phyloP scores from a whole-genome alignment of 1,140 invertebrate genomes.

The Trichoplusia ni region DNA sequence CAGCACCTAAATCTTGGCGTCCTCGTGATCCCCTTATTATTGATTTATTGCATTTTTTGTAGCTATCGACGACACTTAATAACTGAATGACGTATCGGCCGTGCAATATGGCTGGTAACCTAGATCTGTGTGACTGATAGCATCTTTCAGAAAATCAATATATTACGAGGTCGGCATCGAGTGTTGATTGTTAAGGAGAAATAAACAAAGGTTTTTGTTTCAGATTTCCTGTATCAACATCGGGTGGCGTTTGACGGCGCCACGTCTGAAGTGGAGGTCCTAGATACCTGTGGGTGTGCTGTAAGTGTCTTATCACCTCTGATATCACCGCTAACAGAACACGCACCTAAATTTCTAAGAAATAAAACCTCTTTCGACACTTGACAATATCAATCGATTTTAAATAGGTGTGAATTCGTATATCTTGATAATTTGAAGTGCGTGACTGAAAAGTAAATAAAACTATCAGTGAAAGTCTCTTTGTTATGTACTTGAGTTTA shows the following conservation, averaged over 20 bases:
- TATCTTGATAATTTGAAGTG: no score
- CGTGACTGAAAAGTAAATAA: no score
- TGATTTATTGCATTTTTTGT: conserved; percentile 21
- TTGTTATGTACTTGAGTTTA: no score
- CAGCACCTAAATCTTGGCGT: conserved; percentile 5
- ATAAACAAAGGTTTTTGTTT: conserved; percentile 62
- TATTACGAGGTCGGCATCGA: conserved; percentile 38
- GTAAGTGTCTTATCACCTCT: conserved; percentile 81
- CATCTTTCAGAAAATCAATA: conserved; percentile 45
- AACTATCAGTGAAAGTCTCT: no score
- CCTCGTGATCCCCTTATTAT: conserved; percentile 2
- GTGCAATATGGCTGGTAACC: conserved; percentile 37
- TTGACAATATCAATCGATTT: no score
- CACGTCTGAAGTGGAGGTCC: conserved; percentile 89
- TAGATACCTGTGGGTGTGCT: conserved; percentile 90
- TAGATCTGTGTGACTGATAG: conserved; percentile 44
- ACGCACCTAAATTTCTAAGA: not conserved
- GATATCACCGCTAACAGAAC: conserved; percentile 16
- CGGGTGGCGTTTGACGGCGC: conserved; percentile 88
- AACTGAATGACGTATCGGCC: conserved; percentile 31
- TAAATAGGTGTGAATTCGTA: no score
- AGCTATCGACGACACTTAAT: conserved; percentile 20
- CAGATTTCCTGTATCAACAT: conserved; percentile 90
- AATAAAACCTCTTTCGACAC: no score
- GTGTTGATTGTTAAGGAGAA: conserved; percentile 23